Conservation (phyloP, 2,888 invertebrate species). For the Cataglyphis rosenhaueri region DNA sequence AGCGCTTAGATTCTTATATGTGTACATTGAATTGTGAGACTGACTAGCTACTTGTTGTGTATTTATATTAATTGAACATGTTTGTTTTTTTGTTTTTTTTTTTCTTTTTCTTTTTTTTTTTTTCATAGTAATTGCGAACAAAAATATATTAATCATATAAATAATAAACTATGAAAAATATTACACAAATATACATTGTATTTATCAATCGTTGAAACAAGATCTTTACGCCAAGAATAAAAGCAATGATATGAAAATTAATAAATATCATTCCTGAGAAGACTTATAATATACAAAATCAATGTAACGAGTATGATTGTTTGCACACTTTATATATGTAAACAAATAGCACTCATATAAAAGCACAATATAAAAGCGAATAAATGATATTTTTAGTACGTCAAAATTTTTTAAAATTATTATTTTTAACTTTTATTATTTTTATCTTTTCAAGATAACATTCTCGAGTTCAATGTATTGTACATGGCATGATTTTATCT, state of each 20-base stretch:
- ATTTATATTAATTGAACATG: not conserved
- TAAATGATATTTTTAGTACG: not conserved
- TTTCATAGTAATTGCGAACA: not conserved
- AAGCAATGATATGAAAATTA: not conserved
- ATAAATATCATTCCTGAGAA: not conserved
- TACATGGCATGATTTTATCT: slow-evolving; percentile 2
- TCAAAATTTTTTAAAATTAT: not conserved
- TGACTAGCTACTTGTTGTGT: not conserved
- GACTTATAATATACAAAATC: not conserved
- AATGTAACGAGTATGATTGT: not conserved
- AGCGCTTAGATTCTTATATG: not conserved
- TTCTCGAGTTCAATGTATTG: slow-evolving; percentile 20
- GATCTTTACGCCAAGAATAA: not conserved
- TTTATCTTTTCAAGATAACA: slow-evolving; percentile 3
- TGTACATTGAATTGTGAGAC: not conserved
- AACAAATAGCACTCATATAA: too few relatives aligned
- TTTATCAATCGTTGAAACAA: not conserved
- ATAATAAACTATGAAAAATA: not conserved
- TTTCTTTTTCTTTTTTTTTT: not conserved
- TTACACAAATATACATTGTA: not conserved
- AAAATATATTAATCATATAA: not conserved
- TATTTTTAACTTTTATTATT: not conserved
- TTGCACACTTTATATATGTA: not conserved
- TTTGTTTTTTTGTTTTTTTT: not conserved
- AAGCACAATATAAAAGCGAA: too few relatives aligned